Evolutionary conservation across 2,113 vertebrate genomes (phyloP), one percentile per base, ranked within the genome.

Genomic region (Vidua chalybeata): DNA sequence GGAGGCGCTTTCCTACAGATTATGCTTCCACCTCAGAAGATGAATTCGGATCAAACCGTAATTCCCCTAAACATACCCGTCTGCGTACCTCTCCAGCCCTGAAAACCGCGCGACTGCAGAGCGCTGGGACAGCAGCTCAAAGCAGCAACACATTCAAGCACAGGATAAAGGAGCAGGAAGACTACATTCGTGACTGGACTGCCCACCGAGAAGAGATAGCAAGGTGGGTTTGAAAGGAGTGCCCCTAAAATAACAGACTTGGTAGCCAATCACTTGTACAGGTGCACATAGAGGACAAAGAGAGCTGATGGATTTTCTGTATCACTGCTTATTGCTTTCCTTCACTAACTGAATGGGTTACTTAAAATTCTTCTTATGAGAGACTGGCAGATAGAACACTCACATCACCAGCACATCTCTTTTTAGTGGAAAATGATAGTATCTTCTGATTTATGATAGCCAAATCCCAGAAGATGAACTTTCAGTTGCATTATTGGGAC

Each of bases 11-110:
- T 98, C 99, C 99, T 66, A 99, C 99, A 74, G 99, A 99, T 98
- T 99, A 99, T 94, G 99, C 99, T 98, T 99, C 99, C 98, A 99
- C 99, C 96, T 99, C 99, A 49, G 99, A 99, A 98, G 99, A 99
- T 97, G 99, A 99, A 97, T 99, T 99, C 33, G 98, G 99, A 97
- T 99, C 99, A 96, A 99, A 98, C 98, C 98, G 99, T 95, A 99
- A 99, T 98, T 98, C 99, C 87, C 98, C 99, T 76, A 99, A 99
- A 97, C 98, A 99, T 76, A 97, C 98, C 51, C 99, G 99, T 93
- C 97, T 99, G 51, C 99, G 99, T 96, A 97, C 98, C 85, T 98
- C 98, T 98, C 99, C 98, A 98, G 98, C 98, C 97, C 98, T 96
- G 97, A 99, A 98, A 97, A 98, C 87, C 84, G 94, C 98, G 9